Conservation (phyloP, 2,113 vertebrate species). For the Oenanthe oenanthe region DNA sequence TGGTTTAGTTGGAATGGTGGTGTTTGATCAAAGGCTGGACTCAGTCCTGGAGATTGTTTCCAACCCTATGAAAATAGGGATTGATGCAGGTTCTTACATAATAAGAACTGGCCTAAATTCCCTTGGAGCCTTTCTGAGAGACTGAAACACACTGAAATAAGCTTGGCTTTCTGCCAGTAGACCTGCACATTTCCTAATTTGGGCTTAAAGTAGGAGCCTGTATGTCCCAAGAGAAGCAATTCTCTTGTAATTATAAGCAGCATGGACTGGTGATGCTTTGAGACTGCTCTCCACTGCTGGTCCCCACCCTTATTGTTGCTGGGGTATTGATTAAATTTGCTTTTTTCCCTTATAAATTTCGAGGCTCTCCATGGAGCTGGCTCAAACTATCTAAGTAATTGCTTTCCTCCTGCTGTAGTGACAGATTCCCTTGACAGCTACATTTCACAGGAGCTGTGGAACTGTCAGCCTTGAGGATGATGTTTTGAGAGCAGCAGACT, state of each 20-base stretch:
- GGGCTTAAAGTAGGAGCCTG: neutral
- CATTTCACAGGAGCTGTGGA: neutral
- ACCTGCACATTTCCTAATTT: conserved; percentile 1
- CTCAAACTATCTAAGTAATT: neutral
- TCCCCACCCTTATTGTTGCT: neutral
- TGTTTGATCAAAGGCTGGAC: neutral
- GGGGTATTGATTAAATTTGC: neutral
- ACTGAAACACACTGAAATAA: neutral
- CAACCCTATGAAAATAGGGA: neutral
- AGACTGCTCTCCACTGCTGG: neutral
- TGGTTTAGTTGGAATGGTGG: neutral
- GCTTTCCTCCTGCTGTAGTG: neutral
- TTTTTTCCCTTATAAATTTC: neutral
- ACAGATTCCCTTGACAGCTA: conserved; percentile 24
- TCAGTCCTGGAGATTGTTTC: neutral
- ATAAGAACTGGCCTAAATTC: neutral
- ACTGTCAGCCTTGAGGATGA: conserved; percentile 12
- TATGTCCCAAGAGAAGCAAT: neutral
- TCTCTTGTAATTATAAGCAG: neutral
- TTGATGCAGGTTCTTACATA: neutral
- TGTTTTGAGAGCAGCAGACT: neutral
- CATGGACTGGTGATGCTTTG: neutral
- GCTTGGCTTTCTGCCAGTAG: neutral
- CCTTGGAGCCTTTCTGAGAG: neutral
- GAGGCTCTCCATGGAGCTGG: neutral